A percentile compares a stretch with the other conserved stretches of the same genome.
phyloP scores from a whole-genome alignment of 2,888 invertebrate species.

The Caenorhabditis sp. region DNA sequence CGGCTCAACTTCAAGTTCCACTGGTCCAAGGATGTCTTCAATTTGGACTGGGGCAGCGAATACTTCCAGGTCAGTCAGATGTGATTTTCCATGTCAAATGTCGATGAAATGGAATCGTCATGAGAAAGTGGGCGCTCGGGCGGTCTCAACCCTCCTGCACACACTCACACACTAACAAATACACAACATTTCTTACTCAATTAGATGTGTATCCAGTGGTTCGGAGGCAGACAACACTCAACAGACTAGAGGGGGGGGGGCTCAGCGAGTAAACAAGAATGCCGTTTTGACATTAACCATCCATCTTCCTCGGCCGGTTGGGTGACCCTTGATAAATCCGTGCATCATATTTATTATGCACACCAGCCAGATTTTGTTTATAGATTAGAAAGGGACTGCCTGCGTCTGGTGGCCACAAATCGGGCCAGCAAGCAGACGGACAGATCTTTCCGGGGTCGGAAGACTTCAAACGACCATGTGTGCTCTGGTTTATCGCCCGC shows the following conservation, averaged over 20 bases:
- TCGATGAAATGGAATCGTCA: constrained; percentile 51
- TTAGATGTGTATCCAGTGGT: constrained; percentile 56
- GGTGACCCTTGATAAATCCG: constrained; percentile 56
- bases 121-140: constrained; percentile 15
- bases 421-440: constrained; percentile 29
- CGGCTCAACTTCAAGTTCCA: constrained; percentile 72
- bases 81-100: constrained; percentile 21
- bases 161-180: constrained; percentile 35
- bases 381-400: constrained; percentile 42
- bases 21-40: constrained; percentile 64
- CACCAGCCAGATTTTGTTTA: constrained; percentile 55
- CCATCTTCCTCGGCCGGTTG: constrained; percentile 37
- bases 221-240: constrained; percentile 45
- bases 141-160: background rate
- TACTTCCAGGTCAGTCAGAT: constrained; percentile 66
- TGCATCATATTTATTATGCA: constrained; percentile 55
- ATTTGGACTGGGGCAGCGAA: constrained; percentile 65
- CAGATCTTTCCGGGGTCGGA: constrained; percentile 38
- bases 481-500: constrained; percentile 27
- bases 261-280: constrained; percentile 49
- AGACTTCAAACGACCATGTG: constrained; percentile 53
- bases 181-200: constrained; percentile 55
- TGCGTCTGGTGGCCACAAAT: no score
- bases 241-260: constrained; percentile 17
- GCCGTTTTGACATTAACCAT: constrained; percentile 54